These are phyloP conservation scores for Macrophya annulata DNA, from an alignment of 2,888 invertebrate species.

Conservation along the genomic window DNA sequence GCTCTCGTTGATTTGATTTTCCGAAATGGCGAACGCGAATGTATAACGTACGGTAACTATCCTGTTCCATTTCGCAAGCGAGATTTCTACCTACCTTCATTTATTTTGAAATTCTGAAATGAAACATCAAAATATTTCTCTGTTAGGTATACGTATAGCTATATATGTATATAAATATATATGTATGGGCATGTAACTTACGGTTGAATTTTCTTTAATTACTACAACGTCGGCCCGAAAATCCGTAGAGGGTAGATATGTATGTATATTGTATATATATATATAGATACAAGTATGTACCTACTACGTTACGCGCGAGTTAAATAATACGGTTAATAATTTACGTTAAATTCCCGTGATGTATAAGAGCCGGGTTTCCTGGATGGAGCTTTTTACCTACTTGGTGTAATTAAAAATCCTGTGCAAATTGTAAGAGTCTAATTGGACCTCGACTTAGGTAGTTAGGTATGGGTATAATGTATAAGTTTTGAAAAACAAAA, in stretches of 20 bases:
- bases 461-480: no score
- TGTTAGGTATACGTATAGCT: background rate
- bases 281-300: background rate
- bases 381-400: background rate
- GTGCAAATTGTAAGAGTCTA: background rate
- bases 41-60: background rate
- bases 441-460: constrained; percentile 6
- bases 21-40: background rate
- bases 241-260: background rate
- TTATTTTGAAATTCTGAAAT: background rate
- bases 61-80: background rate
- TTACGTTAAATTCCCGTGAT: constrained; percentile 26
- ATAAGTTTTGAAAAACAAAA: background rate
- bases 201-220: constrained; percentile 8
- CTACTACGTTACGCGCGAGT: background rate
- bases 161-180: constrained; percentile 9
- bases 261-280: background rate
- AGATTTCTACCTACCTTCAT: background rate
- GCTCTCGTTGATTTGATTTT: constrained; percentile 37
- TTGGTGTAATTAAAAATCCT: constrained; percentile 26
- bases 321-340: background rate
- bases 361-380: background rate
- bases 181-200: background rate
- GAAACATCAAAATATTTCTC: background rate
- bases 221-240: background rate